Base-by-base conservation (phyloP, 2,113 vertebrate species). In the Saccopteryx leptura region DNA sequence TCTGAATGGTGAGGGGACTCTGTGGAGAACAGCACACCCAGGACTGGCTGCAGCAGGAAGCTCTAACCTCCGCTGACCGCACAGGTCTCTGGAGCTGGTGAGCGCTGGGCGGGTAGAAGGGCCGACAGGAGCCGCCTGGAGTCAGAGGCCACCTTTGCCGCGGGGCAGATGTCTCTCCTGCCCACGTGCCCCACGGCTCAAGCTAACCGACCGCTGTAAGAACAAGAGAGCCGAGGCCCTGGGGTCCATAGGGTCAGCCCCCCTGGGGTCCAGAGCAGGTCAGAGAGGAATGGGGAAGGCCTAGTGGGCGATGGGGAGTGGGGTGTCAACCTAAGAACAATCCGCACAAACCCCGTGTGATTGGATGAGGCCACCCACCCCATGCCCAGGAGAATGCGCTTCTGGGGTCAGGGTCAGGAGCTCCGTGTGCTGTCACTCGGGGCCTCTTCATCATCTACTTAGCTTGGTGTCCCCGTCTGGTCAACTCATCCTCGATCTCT, bases 21-120 rank as follows among this genome's bases (percentile, higher is more conserved):
- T 39, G 39, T 54, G 31, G 81, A 28, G 14, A 60, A 9, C 7
- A 15, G 0, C 26, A 2, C 23, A 8, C 15, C 46, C 79, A 31
- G 80, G 85, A 26, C 69, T 21, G 39, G 78, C 13, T n/a, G 2
- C 61, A 1, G 61, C 13, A 28, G 71, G 63, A 72, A 18, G 17
- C 39, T 15, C 56, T 18, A 5, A 5, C 60, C 81, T 1, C 31
- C 56, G n/a, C 85, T 9, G 18, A 14, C 69, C 92, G 13, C n/a
- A 69, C 7, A 21, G 46, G 28, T 4, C 1, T 21, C 66, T 0
- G 18, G 31, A 46, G 60, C 87, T 28, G 81, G 12, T 24, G 10
- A 46, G 13, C 69, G 39, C n/a, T 1, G 0, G 46, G n/a, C 9
- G 0, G 26, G 15, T 19, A 0, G 31, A 24, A 39, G 78, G 19